Evolutionary conservation across 2,888 invertebrate species (phyloP).

Genomic region (Hirtodrosophila duncani): DNA sequence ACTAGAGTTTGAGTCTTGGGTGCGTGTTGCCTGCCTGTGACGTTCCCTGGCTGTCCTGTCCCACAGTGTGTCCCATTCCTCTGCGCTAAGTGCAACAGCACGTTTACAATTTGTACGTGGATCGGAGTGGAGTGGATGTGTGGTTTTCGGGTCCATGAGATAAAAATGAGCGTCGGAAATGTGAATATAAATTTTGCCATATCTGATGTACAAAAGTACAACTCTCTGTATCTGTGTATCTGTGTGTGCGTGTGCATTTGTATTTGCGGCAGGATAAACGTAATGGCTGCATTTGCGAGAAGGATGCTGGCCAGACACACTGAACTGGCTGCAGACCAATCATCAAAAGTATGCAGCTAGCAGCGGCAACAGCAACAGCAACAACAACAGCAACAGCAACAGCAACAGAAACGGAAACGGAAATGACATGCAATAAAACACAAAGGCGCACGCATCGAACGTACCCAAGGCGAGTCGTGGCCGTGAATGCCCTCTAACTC

Average conservation of each 20-base stretch:
- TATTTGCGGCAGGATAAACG: constrained; percentile 51
- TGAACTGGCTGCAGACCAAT: constrained; percentile 55
- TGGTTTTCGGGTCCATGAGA: constrained; percentile 41
- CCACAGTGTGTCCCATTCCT: constrained; percentile 2
- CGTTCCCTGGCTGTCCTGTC: constrained; percentile 36
- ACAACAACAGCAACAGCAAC: constrained; percentile 8
- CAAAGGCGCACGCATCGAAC: constrained; percentile 61
- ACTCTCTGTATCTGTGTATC: constrained; percentile 19
- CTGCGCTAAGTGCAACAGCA: constrained; percentile 54
- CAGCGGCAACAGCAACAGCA: too few species aligned
- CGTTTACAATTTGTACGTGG: constrained; percentile 62
- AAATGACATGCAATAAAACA: constrained; percentile 77
- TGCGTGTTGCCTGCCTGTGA: constrained; percentile 29
- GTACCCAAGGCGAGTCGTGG: not conserved
- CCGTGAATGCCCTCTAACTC: constrained; percentile 15
- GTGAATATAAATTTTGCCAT: constrained; percentile 76
- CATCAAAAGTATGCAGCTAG: constrained; percentile 56
- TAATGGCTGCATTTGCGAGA: constrained; percentile 53
- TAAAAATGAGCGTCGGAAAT: constrained; percentile 75
- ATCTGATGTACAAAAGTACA: constrained; percentile 71
- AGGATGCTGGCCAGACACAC: constrained; percentile 60
- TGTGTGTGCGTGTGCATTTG: constrained; percentile 9
- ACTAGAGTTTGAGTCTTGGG: too few species aligned
- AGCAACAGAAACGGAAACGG: constrained; percentile 67
- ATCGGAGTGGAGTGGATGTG: constrained; percentile 15